Evolutionary conservation across 2,113 vertebrate species (phyloP).

Genomic region (Indicator indicator): DNA sequence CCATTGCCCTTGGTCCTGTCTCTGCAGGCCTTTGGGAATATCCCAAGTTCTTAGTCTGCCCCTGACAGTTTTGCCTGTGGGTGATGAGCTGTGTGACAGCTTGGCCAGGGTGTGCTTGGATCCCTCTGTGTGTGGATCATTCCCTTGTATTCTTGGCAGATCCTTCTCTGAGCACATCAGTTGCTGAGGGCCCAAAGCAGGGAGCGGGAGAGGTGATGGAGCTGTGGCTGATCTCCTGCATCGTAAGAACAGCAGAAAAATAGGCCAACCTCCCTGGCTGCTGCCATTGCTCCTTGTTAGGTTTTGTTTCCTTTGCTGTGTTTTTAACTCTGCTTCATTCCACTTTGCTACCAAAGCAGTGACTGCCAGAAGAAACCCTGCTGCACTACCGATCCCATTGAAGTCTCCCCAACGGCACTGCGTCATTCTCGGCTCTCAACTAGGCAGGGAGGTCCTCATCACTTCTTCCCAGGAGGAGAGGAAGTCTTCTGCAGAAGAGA

Average conservation of each 20-base stretch:
- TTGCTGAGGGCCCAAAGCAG: not conserved
- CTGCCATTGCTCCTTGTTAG: accelerated
- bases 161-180: accelerated
- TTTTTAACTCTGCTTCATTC: not conserved
- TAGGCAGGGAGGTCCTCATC: not conserved
- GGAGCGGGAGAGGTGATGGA: not conserved
- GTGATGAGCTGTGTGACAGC: not conserved
- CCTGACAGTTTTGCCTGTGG: not conserved
- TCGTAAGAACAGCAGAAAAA: not conserved
- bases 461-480: not conserved
- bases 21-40: too few relatives aligned
- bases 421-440: not conserved
- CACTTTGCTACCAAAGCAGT: not conserved
- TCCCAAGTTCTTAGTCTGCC: not conserved
- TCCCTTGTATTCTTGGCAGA: not conserved
- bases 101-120: accelerated
- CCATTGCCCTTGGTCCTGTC: too few relatives aligned
- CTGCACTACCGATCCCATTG: not conserved
- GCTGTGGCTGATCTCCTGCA: not conserved
- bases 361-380: not conserved
- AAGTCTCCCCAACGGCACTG: not conserved
- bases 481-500: not conserved
- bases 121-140: not conserved
- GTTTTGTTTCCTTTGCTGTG: not conserved
- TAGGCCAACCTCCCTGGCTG: not conserved